Conservation (phyloP, 2,797 vertebrate species). For the Pteronotus mesoamericanus region DNA sequence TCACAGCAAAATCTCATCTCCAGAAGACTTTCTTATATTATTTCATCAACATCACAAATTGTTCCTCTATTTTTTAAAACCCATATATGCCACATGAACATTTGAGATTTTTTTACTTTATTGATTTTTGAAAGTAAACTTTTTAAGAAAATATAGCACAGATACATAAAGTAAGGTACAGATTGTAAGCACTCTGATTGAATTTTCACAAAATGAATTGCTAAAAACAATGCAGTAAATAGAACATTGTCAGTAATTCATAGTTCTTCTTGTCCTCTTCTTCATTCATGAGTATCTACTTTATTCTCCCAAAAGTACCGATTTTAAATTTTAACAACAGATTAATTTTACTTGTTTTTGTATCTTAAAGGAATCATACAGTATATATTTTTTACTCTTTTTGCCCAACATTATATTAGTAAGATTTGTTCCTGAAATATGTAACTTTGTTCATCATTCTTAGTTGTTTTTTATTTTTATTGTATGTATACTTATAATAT, state of each 20-base stretch:
- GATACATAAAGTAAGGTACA: neutral
- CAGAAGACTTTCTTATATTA: neutral
- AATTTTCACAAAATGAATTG: neutral
- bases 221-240: neutral
- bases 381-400: neutral
- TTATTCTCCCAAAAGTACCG: neutral
- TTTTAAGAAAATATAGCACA: neutral
- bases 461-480: neutral
- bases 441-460: neutral
- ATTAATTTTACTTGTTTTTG: constrained; percentile 1
- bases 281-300: neutral
- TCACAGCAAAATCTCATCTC: neutral
- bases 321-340: neutral
- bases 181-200: neutral
- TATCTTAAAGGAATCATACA: neutral
- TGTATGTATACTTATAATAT: constrained; percentile 1
- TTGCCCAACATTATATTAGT: neutral
- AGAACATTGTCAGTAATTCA: neutral
- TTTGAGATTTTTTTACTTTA: neutral
- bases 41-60: neutral
- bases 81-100: neutral
- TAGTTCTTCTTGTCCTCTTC: neutral
- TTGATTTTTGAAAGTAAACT: neutral
- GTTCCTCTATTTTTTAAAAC: neutral
- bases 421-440: neutral